phyloP scores from a whole-genome alignment of 2,797 vertebrate genomes.

The Sebastes oblongus region DNA sequence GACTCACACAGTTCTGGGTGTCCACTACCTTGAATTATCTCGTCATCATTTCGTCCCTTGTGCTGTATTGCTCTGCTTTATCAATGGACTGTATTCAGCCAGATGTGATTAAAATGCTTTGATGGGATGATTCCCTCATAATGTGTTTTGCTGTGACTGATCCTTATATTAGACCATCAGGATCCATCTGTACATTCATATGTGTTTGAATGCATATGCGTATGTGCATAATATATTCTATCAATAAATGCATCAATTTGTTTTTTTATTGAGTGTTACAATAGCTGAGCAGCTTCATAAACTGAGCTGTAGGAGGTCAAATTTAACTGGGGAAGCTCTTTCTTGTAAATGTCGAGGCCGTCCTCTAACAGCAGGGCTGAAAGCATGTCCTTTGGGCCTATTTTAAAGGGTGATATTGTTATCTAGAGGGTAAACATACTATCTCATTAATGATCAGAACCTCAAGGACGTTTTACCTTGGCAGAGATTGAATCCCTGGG shows the following conservation, averaged over 20 bases:
- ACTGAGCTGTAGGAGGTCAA: not conserved
- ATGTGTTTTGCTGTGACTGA: not conserved
- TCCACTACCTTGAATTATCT: not conserved
- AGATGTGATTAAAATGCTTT: slow-evolving; percentile 10
- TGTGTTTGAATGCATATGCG: not conserved
- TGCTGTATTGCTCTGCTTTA: not conserved
- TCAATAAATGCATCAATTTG: too few relatives aligned
- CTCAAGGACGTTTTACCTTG: slow-evolving; percentile 55
- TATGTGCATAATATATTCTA: not conserved
- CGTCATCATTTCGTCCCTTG: not conserved
- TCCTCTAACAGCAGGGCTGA: slow-evolving; percentile 33
- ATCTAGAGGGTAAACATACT: slow-evolving; percentile 64
- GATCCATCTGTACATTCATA: not conserved
- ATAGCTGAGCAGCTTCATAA: not conserved
- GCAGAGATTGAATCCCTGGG: slow-evolving; percentile 46
- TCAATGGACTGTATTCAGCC: not conserved
- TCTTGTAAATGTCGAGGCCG: not conserved
- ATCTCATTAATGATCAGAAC: slow-evolving; percentile 62
- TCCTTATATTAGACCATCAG: not conserved
- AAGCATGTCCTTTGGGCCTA: slow-evolving; percentile 15
- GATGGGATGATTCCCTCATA: not conserved
- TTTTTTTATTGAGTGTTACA: not conserved
- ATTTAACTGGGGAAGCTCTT: slow-evolving; percentile 4
- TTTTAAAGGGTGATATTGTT: slow-evolving; percentile 46
- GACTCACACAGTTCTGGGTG: not conserved